These are phyloP conservation scores for Drosophila orena DNA, from an alignment of 1,140 invertebrate genomes.

Conservation along the genomic window DNA sequence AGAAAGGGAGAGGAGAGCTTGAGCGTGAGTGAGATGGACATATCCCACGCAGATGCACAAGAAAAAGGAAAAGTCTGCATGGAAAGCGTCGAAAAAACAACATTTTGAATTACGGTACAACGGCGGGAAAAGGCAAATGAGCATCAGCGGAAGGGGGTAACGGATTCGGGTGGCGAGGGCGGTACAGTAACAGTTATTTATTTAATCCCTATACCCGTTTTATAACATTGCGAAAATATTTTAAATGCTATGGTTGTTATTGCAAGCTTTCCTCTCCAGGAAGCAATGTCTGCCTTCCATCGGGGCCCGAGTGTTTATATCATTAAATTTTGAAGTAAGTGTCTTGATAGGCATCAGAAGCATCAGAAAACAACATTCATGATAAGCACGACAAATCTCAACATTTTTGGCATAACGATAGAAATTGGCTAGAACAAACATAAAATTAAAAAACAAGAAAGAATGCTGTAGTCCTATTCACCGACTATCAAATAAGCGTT, in stretches of 20 bases:
- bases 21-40: constrained; percentile 5
- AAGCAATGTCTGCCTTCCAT: constrained; percentile 48
- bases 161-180: constrained; percentile 33
- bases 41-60: constrained; percentile 69
- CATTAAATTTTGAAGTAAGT: constrained; percentile 76
- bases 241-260: constrained; percentile 62
- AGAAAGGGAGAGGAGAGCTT: not conserved
- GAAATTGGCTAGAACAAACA: too few species aligned
- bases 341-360: constrained; percentile 14
- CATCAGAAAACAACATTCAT: constrained; percentile 53
- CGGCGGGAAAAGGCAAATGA: constrained; percentile 59
- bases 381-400: constrained; percentile 69
- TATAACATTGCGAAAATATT: constrained; percentile 84
- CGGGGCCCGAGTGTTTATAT: constrained; percentile 50
- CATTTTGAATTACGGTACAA: constrained; percentile 74
- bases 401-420: too few species aligned
- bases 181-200: constrained; percentile 84
- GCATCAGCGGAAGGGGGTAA: constrained; percentile 24
- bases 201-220: constrained; percentile 85
- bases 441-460: too few species aligned
- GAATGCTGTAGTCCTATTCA: too few species aligned
- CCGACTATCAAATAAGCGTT: too few species aligned
- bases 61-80: constrained; percentile 59
- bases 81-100: constrained; percentile 56
- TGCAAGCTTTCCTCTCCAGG: constrained; percentile 1